Conservation (phyloP, 2,888 invertebrate species). For the Xylocampa areola region DNA sequence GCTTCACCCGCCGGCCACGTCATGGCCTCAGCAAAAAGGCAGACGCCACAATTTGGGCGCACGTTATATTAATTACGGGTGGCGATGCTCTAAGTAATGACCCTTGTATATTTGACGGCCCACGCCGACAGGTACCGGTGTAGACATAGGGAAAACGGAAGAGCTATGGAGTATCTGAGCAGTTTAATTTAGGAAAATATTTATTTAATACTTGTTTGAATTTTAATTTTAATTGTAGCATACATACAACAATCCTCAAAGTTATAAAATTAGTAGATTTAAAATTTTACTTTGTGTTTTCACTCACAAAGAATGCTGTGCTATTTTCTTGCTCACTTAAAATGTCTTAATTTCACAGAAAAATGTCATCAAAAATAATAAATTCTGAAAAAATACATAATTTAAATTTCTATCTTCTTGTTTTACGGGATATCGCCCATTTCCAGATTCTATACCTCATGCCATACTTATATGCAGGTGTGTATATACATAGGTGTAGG, state of each 20-base stretch:
- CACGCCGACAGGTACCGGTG: slow-evolving; percentile 77
- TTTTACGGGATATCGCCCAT: slow-evolving; percentile 30
- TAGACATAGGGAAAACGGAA: slow-evolving; percentile 41
- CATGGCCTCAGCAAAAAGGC: slow-evolving; percentile 67
- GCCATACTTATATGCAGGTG: slow-evolving; percentile 30
- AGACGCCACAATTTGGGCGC: slow-evolving; percentile 58
- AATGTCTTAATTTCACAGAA: no score
- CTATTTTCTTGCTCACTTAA: no score
- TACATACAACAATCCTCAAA: no score
- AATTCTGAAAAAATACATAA: no score
- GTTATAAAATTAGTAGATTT: no score
- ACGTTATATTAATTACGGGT: slow-evolving; percentile 82
- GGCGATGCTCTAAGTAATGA: slow-evolving; percentile 87
- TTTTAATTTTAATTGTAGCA: no score
- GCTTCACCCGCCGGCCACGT: slow-evolving; percentile 24
- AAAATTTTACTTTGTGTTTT: no score
- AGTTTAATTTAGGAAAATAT: background rate
- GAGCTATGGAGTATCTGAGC: background rate
- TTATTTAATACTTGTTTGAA: background rate
- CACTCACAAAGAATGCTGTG: no score
- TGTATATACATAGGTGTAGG: slow-evolving; percentile 55
- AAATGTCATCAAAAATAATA: no score
- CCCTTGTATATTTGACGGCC: slow-evolving; percentile 88
- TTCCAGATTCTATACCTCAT: slow-evolving; percentile 58
- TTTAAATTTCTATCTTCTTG: no score